These are phyloP conservation scores for Hippocampus guttulatus DNA, from an alignment of 2,113 vertebrate species.

Conservation along the genomic window DNA sequence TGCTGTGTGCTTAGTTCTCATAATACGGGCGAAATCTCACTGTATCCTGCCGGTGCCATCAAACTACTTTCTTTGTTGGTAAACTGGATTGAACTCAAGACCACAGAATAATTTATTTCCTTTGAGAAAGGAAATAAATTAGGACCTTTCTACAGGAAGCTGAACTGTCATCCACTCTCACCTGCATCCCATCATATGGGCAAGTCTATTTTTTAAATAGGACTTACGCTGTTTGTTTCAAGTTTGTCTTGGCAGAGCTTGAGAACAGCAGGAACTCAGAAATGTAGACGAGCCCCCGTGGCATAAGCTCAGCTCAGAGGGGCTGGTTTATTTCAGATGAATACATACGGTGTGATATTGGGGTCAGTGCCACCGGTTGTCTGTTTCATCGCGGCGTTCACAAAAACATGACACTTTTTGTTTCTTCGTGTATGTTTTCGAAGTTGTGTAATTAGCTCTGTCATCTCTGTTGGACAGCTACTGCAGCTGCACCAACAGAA, in stretches of 20 bases:
- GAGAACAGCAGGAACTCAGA: conserved; percentile 3
- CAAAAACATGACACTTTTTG: conserved; percentile 54
- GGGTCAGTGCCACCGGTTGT: conserved; percentile 59
- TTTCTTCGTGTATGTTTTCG: conserved; percentile 53
- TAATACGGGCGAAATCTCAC: conserved; percentile 43
- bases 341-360: conserved; percentile 63
- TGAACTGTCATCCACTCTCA: conserved; percentile 25
- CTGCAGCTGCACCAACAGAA: conserved; percentile 55
- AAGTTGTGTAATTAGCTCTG: conserved; percentile 64
- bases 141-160: conserved; percentile 8
- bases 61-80: conserved; percentile 14
- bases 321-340: conserved; percentile 54
- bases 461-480: conserved; percentile 52
- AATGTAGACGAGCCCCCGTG: conserved; percentile 4
- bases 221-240: conserved; percentile 37
- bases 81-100: conserved; percentile 22
- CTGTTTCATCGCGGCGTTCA: conserved; percentile 37
- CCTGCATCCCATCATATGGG: conserved; percentile 17
- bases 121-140: background rate
- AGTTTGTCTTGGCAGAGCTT: conserved; percentile 46
- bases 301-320: background rate
- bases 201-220: conserved; percentile 13
- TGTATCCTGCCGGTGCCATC: conserved; percentile 22
- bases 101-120: conserved; percentile 17
- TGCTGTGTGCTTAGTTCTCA: conserved; percentile 37